A percentile compares a stretch with the other conserved stretches of the same genome.
Conservation (phyloP, 2,113 vertebrate genomes). For the Petromus typicus region DNA sequence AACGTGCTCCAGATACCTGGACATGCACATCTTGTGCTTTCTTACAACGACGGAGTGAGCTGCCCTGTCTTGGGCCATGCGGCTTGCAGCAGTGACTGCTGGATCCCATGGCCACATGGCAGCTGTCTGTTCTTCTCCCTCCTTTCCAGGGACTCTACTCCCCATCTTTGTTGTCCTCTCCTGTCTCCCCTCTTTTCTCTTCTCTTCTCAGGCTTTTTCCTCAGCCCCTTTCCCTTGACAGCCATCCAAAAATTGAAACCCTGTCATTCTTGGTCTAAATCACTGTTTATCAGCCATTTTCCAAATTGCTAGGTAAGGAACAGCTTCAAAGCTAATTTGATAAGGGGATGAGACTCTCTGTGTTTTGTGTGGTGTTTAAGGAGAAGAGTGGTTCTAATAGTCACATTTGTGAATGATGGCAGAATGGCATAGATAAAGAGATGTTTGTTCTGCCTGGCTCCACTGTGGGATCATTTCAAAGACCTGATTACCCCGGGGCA, state of each 20-base stretch:
- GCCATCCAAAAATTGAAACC: not conserved
- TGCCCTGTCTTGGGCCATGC: fast-evolving
- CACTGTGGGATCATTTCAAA: not conserved
- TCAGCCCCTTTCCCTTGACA: too few species aligned
- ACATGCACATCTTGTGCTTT: fast-evolving
- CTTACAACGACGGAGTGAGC: fast-evolving
- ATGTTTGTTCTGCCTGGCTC: not conserved
- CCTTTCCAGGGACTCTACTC: too few species aligned
- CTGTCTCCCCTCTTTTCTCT: not conserved
- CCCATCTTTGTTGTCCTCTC: fast-evolving
- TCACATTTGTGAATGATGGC: not conserved
- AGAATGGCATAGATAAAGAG: not conserved
- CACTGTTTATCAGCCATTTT: not conserved
- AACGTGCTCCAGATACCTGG: fast-evolving
- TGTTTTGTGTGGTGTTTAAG: not conserved
- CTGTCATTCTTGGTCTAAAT: not conserved
- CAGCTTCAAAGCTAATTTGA: not conserved
- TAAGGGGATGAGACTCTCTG: not conserved
- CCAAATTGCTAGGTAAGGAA: not conserved
- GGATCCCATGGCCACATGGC: fast-evolving
- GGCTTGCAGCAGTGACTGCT: not conserved
- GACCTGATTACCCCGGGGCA: not conserved
- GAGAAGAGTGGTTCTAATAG: not conserved
- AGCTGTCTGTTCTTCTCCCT: fast-evolving
- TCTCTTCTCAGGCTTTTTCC: fast-evolving